These are phyloP conservation scores for Manis crassicaudata DNA, from an alignment of 2,797 vertebrate species.

Conservation along the genomic window DNA sequence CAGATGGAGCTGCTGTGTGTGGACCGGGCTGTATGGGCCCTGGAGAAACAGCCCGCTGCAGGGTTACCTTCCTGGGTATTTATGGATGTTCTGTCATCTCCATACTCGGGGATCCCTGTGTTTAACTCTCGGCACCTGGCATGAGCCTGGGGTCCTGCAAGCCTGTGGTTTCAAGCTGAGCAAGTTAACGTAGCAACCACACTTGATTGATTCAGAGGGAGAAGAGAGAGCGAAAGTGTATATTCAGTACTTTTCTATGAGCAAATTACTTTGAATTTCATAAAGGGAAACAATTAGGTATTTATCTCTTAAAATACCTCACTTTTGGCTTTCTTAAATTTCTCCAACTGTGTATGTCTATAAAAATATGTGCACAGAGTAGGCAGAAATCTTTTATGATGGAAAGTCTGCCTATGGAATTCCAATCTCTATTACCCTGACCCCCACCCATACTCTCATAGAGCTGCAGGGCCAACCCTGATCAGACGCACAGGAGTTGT, in stretches of 20 bases:
- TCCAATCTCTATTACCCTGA: neutral
- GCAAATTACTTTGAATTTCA: constrained; percentile 55
- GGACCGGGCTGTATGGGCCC: neutral
- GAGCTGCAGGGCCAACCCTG: neutral
- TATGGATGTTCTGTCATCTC: constrained; percentile 22
- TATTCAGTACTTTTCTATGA: neutral
- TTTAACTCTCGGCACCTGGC: neutral
- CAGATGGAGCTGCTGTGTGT: neutral
- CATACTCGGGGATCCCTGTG: neutral
- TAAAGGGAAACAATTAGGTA: constrained; percentile 20
- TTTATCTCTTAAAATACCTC: neutral
- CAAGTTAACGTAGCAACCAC: neutral
- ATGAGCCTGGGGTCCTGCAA: neutral
- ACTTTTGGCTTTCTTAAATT: neutral
- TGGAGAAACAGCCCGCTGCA: neutral
- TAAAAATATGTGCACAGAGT: neutral
- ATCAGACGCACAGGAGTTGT: neutral
- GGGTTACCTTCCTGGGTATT: neutral
- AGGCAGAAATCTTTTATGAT: neutral
- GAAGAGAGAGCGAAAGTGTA: neutral
- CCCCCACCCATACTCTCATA: fast-evolving
- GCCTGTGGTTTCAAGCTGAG: neutral
- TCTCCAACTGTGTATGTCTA: neutral
- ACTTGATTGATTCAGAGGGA: constrained; percentile 35
- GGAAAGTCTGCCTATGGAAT: neutral